Evolutionary conservation across 2,797 vertebrate species (phyloP).

Genomic region (Serranus cabrilla): DNA sequence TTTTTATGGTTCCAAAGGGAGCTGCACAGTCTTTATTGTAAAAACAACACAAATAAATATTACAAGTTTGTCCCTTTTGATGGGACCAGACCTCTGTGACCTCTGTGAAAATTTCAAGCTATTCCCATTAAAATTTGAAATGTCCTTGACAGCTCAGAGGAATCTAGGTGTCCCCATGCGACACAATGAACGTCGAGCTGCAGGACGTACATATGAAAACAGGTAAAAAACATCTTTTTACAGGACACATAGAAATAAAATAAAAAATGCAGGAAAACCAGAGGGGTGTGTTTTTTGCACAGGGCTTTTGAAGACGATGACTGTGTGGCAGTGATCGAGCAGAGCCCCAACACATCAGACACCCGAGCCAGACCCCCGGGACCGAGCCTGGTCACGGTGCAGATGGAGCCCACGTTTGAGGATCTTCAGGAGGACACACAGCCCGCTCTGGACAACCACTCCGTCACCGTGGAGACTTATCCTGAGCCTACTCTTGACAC

Average conservation of each 20-base stretch:
- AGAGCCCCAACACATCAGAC: conserved; percentile 81
- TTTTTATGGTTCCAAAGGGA: too few species aligned
- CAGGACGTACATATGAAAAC: conserved; percentile 86
- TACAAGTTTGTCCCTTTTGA: background rate
- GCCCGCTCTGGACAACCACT: conserved; percentile 58
- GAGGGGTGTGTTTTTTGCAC: conserved; percentile 18
- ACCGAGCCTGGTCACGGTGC: conserved; percentile 75
- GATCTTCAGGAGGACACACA: conserved; percentile 62
- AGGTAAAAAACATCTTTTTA: conserved; percentile 65
- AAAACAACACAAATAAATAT: too few species aligned
- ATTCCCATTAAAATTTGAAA: conserved; percentile 7
- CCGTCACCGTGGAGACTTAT: conserved; percentile 81
- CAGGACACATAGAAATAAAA: background rate
- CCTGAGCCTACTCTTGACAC: conserved; percentile 79
- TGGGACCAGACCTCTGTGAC: too few species aligned
- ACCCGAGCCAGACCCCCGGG: conserved; percentile 74
- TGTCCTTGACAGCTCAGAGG: conserved; percentile 80
- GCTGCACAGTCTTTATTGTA: too few species aligned
- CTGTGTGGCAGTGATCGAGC: conserved; percentile 83
- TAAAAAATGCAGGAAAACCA: background rate
- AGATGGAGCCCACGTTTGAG: conserved; percentile 78
- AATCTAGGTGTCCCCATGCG: conserved; percentile 76
- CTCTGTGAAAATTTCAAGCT: background rate
- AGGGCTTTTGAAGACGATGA: conserved; percentile 89
- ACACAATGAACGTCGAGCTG: conserved; percentile 71